Base-by-base conservation (phyloP, 2,113 vertebrate species). In the Larimichthys polyactis region DNA sequence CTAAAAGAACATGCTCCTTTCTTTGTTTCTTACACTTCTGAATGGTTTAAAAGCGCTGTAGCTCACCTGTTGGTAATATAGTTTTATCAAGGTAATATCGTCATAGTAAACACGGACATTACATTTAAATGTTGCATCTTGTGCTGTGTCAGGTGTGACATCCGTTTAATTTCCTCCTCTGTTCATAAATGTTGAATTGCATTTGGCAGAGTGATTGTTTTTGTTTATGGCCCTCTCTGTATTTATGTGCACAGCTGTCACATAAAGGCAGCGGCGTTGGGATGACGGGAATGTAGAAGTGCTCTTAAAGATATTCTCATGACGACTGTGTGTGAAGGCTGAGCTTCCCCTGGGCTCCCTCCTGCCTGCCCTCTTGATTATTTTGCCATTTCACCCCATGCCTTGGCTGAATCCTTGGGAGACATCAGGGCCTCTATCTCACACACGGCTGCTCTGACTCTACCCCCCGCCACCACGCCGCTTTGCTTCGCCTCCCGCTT, bases 321-420 rank as follows among this genome's bases (percentile, higher is more conserved):
- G 88, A 85, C 71, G 64, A 87, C 83, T 88, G 87, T 83, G 88
- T 91, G 91, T 89, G 89, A 91, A 89, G 59, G 83, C 84, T 83
- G 52, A 68, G 72, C 87, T 81, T 81, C 87, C 92, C 81, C 65
- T 65, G 59, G 46, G 78, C 80, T 87, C 75, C 84, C 81, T 73
- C 86, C 87, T 29, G 49, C 81, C 80, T 84, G 79, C 84, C 91
- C 73, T 82, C 86, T 82, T 91, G 83, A 91, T 94, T 89, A 93
- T 92, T 92, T 89, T 92, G 83, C 89, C 85, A 90, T 92, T 92
- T 90, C 87, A 84, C 88, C 90, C 90, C 75, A 64, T 90, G 84
- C 79, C 83, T 91, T 36, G 73, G 71, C 84, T 89, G 79, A 93
- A 89, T 90, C 90, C 79, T 91, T 90, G 79, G 82, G 87, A 92